Base-by-base conservation (phyloP, 2,888 invertebrate species). In the Nezara viridula region DNA sequence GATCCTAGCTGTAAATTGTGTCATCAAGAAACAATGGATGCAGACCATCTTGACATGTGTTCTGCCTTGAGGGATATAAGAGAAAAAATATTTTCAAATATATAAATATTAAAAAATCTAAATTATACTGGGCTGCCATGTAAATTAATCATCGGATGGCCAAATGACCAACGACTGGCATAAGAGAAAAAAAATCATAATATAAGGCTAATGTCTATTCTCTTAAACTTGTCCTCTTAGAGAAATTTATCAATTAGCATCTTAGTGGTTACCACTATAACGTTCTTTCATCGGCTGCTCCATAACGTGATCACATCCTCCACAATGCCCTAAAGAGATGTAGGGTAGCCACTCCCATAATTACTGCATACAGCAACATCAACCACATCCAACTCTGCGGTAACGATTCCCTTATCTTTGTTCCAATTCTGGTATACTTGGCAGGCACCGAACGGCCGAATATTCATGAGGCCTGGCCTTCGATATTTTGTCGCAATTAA, bases 391-490 rank as follows among this genome's bases (percentile, higher is more conserved):
- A 73, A 37, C 19, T 6, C 0, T 73, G 19, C 1, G 6, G 32
- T 5, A 37, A 32, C 37, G 66, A 1, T 73, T 73, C 19, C 19
- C 19, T 14, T 60, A 44, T 14, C 44, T 81, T 7, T 44, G 81
- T n/a, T 81, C 81, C 44, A 3, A 47, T 81, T 81, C 12, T 47
- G n/a, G 7, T 81, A n/a, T 44, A 81, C 10, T 0, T 5, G 40
- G 14, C 24, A 12, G 44, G 24, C 9, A 3, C 24, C 81, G 0
- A 24, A 24, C 12, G 1, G 12, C 44, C n/a, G 44, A 81, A 81
- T 81, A 81, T 81, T 81, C 81, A 81, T 47, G n/a, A 81, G 81
- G n/a, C 44, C 44, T 44, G 14, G n/a, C 44, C 44, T 44, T n/a
- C 24, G 21, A 10, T 81, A 44, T n/a, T n/a, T 47, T 9, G 3